Conservation (phyloP, 2,888 invertebrate genomes). For the Dioctria rufipes region DNA sequence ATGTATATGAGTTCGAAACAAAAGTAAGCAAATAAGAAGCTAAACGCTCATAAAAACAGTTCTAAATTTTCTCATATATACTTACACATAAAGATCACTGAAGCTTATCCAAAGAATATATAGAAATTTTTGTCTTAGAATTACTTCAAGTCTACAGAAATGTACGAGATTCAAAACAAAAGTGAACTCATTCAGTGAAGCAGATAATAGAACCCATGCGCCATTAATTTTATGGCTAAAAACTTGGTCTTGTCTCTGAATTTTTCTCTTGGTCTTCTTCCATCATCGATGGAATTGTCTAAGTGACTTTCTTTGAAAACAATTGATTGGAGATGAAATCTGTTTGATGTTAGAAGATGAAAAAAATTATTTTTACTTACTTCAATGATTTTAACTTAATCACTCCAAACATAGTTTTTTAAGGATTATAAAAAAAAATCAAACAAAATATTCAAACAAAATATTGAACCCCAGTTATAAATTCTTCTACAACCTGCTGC, state of each 20-base stretch:
- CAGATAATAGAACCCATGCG: constrained; percentile 53
- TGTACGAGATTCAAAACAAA: constrained; percentile 39
- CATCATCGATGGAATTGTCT: constrained; percentile 13
- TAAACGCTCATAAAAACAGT: background rate
- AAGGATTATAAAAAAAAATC: no score
- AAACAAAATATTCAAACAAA: no score
- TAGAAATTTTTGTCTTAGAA: background rate
- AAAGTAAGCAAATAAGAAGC: background rate
- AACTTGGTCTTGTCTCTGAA: constrained; percentile 21
- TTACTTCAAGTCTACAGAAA: background rate
- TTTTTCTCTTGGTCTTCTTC: background rate
- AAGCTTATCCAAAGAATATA: background rate
- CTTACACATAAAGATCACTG: background rate
- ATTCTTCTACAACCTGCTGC: no score
- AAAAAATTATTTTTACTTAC: no score
- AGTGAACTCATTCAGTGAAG: constrained; percentile 48
- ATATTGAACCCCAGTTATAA: no score
- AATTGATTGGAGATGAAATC: background rate
- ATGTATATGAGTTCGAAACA: background rate
- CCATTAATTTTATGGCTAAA: constrained; percentile 54
- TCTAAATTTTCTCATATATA: background rate
- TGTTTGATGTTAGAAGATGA: background rate
- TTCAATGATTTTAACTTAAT: no score
- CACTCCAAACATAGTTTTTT: no score
- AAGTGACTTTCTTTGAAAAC: background rate